Evolutionary conservation across 1,140 invertebrate genomes (phyloP), one percentile per base, ranked within the genome.

Genomic region (Wiebesia pumilae): DNA sequence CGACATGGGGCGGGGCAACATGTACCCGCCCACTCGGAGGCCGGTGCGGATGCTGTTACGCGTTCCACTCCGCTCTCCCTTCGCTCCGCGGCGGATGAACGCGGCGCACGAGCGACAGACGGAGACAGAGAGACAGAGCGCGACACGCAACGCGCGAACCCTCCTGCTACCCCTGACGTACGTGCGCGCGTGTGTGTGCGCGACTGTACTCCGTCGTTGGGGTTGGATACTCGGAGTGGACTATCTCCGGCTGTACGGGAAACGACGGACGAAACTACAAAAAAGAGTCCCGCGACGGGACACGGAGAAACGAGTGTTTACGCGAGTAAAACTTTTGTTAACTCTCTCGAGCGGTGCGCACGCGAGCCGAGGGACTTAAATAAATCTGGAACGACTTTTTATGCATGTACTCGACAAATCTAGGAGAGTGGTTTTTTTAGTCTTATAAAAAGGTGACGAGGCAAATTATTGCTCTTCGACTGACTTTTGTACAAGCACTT

Each of bases 321-420:
- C 93, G 93, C 92, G 92, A 91, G 88, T 93, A 90, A 91, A 75
- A 93, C 92, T 93, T 92, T 94, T 94, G 92, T 93, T 92, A 93
- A 93, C 90, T 91, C 89, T 91, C 47, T 83, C 30, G 14, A 0
- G 16, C 30, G 10, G 21, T 21, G 81, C 69, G 81, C 69, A 33
- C 40, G 10, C 58, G 38, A 40, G 30, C 90, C 90, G 88, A 89
- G 90, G 88, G 90, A 93, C 92, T 93, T 92, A 90, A 93, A 93
- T 93, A 94, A 93, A 94, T 93, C 92, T 91, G 88, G 14, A 43
- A 40, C 38, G 33, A n/a, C 21, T 83, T 86, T 86, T 82, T 86
- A 77, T 65, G 54, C 78, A 33, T 86, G 78, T 54, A 80, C 24
- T 43, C 27, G 71, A 3, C 38, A 27, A n/a, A 75, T 75, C 3